Percentiles rank a stretch among this genome's conserved stretches.
phyloP scores from a whole-genome alignment of 2,888 invertebrate species.

The Tetragonisca angustula region DNA sequence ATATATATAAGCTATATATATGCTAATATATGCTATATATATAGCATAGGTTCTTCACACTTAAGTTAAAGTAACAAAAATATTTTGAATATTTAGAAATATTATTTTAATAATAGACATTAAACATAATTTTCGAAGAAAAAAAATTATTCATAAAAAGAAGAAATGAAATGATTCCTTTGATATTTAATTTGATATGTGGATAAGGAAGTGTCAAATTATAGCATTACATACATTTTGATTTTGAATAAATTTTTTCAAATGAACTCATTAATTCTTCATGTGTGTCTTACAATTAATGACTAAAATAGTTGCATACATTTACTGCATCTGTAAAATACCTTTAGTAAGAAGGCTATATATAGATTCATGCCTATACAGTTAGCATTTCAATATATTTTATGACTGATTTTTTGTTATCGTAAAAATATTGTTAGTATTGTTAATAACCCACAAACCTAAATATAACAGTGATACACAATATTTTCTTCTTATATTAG shows the following conservation, averaged over 20 bases:
- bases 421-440: conserved; percentile 45
- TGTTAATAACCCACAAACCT: conserved; percentile 48
- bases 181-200: conserved; percentile 38
- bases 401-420: conserved; percentile 30
- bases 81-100: conserved; percentile 22
- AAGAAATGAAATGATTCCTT: conserved; percentile 24
- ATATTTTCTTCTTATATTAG: conserved; percentile 26
- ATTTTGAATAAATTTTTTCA: conserved; percentile 40
- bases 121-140: conserved; percentile 82
- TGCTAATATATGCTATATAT: not conserved
- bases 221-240: conserved; percentile 35
- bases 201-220: conserved; percentile 46
- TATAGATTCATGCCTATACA: conserved; percentile 51
- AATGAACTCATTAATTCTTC: conserved; percentile 46
- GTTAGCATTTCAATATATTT: conserved; percentile 45
- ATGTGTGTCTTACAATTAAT: conserved; percentile 55
- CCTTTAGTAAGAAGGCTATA: conserved; percentile 48
- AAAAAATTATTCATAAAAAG: conserved; percentile 40
- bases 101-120: conserved; percentile 69
- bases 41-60: conserved; percentile 65
- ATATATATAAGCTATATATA: not conserved
- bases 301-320: conserved; percentile 63
- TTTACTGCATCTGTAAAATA: conserved; percentile 56
- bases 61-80: conserved; percentile 49
- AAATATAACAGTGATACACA: conserved; percentile 59